Base-by-base conservation (phyloP, 23 tunicate genomes). In the Diplosoma virens region DNA sequence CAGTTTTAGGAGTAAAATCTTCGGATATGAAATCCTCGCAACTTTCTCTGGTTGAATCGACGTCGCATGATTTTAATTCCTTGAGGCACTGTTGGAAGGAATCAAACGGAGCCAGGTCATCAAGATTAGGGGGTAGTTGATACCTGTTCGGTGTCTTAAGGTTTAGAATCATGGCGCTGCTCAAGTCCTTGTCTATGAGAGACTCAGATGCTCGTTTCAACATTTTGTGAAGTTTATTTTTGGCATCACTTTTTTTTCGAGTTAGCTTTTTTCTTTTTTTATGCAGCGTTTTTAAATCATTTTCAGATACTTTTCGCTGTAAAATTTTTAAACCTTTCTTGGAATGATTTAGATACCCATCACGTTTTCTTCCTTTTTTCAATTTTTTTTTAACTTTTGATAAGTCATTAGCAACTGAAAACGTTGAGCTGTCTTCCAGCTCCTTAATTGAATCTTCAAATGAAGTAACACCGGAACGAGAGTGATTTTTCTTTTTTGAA, bases 171-270 rank as follows among this genome's bases (percentile, higher is more conserved):
- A 77, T 37, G 0, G 79, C 71, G 3, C 67, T 32, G 30, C 82
- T 84, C 52, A 68, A 36, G 0, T 68, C 82, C 14, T 77, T 53
- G 63, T 77, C 82, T 24, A 84, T 84, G 32, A 77, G 33, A 25
- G 67, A 31, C 14, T 67, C 67, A 14, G 89, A 77, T 0, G 89
- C 89, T 9, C 52, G 55, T 69, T 84, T 53, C 25, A 84, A 36
- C 89, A 84, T 84, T 68, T 68, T 41, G 20, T 6, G 25, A 0
- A 84, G 47, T 34, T 72, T 59, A 28, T 16, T 76, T 59, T 48
- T 48, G 35, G 61, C 78, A 29, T 47, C 34, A 6, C 17, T 22
- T 36, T 68, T 68, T n/a, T n/a, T n/a, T n/a, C n/a, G n/a, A n/a
- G n/a, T n/a, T n/a, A n/a, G n/a, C n/a, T n/a, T n/a, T n/a, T n/a